Conservation (phyloP, 1,140 invertebrate genomes). For the Triops cancriformis region DNA sequence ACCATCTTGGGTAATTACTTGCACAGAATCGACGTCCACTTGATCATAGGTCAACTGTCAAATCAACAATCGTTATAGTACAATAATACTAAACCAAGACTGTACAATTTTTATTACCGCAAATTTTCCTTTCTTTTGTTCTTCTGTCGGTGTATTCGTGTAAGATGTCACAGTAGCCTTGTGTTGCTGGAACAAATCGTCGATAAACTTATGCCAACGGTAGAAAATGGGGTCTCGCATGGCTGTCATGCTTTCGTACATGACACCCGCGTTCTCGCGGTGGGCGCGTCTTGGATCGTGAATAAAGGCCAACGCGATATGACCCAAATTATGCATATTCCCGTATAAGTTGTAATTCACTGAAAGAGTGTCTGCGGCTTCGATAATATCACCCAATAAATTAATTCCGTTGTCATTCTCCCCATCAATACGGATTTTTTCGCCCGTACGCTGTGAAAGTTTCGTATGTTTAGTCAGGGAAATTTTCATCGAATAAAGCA, state of each 20-base stretch:
- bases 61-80: no score
- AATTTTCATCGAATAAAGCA: no score
- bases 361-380: constrained; percentile 57
- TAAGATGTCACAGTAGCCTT: constrained; percentile 60
- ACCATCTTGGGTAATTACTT: constrained; percentile 35
- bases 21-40: constrained; percentile 48
- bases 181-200: constrained; percentile 66
- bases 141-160: constrained; percentile 34
- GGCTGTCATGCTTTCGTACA: constrained; percentile 61
- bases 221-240: constrained; percentile 80
- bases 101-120: background rate
- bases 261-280: constrained; percentile 43
- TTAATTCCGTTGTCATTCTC: constrained; percentile 56
- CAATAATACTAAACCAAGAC: background rate
- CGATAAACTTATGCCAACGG: constrained; percentile 69
- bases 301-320: constrained; percentile 53
- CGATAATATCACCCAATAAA: constrained; percentile 67
- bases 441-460: constrained; percentile 43
- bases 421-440: constrained; percentile 50
- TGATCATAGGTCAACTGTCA: constrained; percentile 53
- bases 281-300: constrained; percentile 57
- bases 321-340: constrained; percentile 61
- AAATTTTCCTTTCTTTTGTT: constrained; percentile 41
- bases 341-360: constrained; percentile 60
- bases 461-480: background rate